Base-by-base conservation (phyloP, 64 coral and sea anemone species). In the Montipora cactus region DNA sequence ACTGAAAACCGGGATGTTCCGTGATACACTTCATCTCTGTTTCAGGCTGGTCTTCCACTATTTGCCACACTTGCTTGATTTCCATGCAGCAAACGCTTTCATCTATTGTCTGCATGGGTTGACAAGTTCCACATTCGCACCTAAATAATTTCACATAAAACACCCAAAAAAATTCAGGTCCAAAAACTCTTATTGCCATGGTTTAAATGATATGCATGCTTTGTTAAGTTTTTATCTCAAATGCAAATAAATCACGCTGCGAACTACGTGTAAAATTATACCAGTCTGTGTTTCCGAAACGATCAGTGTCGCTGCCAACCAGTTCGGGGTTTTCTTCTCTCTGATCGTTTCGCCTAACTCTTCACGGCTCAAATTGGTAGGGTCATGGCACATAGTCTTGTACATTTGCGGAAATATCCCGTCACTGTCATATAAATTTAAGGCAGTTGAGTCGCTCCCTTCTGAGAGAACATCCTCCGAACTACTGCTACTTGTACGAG, bases 341-440 rank as follows among this genome's bases (percentile, higher is more conserved):
- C 22, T 8, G 44, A 45, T 55, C 77, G 15, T 79, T 79, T 79
- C 61, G 61, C 11, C 14, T 7, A 64, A 64, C 61, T 16, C 61
- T 64, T 12, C 61, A 4, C 13, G 61, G 61, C 9, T 64, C 61
- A 64, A 14, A 64, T 64, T 64, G 11, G 13, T 64, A 64, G 14
- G 61, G 61, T 12, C 61, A 10, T 55, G 52, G 2, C 52, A 5
- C 52, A 5, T 5, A 55, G 6, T 55, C 52, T 55, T 10, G 11
- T 64, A 64, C 8, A 14, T 4, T 7, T 64, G 6, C 61, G 8
- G 61, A 64, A 64, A 12, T 64, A 64, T 64, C 61, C 61, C 61
- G 61, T 81, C 51, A 49, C 79, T 81, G 52, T 81, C 79, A 81
- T 62, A 62, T 25, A 81, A 61, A 28, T 61, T 81, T 81, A 81